phyloP scores from a whole-genome alignment of 1,140 invertebrate genomes.

The Papilio dardanus region DNA sequence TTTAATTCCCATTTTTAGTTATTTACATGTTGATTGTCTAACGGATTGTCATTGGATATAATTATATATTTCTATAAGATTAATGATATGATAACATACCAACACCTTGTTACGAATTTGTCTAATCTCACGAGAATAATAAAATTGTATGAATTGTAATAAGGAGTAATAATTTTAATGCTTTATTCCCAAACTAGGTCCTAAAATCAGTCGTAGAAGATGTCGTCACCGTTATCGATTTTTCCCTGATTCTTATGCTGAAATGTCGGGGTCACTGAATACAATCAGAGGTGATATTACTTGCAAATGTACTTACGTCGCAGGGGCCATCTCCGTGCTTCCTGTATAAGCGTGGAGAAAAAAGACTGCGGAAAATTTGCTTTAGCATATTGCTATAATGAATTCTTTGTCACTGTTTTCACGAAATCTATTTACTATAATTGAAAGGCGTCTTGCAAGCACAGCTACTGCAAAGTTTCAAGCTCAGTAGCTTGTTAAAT shows the following conservation, averaged over 20 bases:
- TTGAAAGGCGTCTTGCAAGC: not conserved
- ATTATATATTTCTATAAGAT: too few species aligned
- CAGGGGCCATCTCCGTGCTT: conserved; percentile 58
- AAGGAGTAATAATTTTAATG: not conserved
- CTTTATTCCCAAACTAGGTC: not conserved
- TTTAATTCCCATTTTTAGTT: not conserved
- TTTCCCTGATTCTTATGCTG: not conserved
- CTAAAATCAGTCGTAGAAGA: not conserved
- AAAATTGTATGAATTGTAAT: not conserved
- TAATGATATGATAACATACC: too few species aligned
- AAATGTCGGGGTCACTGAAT: not conserved
- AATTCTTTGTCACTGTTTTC: not conserved
- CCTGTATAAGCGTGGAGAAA: conserved; percentile 63
- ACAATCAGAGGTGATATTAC: conserved; percentile 43
- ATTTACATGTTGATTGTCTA: not conserved
- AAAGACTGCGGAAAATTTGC: conserved; percentile 50
- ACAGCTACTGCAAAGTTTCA: not conserved
- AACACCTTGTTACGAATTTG: not conserved
- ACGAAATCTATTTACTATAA: not conserved
- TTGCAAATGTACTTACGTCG: conserved; percentile 50
- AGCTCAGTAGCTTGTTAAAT: not conserved
- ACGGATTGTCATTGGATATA: not conserved
- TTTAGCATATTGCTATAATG: conserved; percentile 41
- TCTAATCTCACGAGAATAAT: not conserved
- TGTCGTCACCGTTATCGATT: not conserved